These are phyloP conservation scores for Trachurus trachurus DNA, from an alignment of 2,797 vertebrate genomes.

Conservation along the genomic window DNA sequence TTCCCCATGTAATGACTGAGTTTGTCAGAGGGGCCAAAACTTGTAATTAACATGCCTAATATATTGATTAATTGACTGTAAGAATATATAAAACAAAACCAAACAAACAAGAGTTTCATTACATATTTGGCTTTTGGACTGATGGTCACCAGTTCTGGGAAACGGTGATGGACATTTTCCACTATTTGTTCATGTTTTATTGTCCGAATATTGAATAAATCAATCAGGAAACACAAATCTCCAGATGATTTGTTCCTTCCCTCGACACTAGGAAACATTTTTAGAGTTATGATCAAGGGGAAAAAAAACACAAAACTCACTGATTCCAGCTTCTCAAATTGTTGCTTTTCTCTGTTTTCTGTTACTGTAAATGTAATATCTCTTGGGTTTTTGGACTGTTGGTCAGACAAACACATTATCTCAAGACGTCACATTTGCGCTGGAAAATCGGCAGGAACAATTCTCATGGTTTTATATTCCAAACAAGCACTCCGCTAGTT, in stretches of 20 bases:
- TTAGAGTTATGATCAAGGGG: background rate
- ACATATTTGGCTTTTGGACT: background rate
- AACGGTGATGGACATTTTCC: background rate
- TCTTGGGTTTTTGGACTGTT: background rate
- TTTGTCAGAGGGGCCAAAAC: conserved; percentile 5
- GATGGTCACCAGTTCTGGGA: background rate
- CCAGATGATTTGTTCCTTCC: background rate
- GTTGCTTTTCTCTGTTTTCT: background rate
- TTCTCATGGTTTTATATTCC: background rate
- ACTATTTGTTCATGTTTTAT: background rate
- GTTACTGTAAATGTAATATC: background rate
- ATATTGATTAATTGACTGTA: background rate
- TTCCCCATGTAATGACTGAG: background rate
- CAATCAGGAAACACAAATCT: background rate
- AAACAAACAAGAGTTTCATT: too few species aligned
- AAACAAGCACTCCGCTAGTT: background rate
- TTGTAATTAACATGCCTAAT: background rate
- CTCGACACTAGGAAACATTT: background rate
- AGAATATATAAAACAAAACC: too few species aligned
- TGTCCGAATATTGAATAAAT: background rate
- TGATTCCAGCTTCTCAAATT: background rate
- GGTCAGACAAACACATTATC: background rate
- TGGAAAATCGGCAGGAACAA: background rate
- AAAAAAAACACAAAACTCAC: background rate
- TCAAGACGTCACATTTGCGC: background rate